Evolutionary conservation across 2,888 invertebrate species (phyloP), one percentile per base, ranked within the genome.

Genomic region (Geotrupes spiniger): DNA sequence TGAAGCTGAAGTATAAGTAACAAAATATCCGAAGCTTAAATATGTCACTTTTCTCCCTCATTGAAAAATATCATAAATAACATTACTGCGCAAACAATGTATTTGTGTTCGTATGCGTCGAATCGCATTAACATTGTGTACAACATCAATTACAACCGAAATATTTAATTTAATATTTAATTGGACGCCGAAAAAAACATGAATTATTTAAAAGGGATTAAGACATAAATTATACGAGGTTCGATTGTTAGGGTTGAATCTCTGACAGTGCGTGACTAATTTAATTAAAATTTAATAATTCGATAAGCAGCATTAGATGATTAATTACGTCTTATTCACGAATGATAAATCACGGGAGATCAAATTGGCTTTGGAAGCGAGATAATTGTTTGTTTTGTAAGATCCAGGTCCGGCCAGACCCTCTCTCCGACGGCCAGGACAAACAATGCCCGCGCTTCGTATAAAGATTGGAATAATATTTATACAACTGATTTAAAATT

Each of bases 271-370:
- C 45, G 37, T 41, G 38, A 26, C 45, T 56, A 50, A 53, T 56
- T 53, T 46, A 51, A 56, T 56, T 53, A 56, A 52, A 56, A 52
- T 56, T 56, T 53, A 56, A 56, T 56, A 56, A 56, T 56, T 53
- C 48, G 51, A 53, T 56, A 56, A 56, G 45, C 49, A 42, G 47
- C 50, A 43, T 49, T 45, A 46, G 45, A 42, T 46, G 46, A 49
- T 53, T 56, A 51, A 55, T 45, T 48, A 48, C 40, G 36, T 33
- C 46, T 43, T 46, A 42, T 46, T 37, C 45, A 45, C 45, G 45
- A 29, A 38, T 39, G 45, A 45, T 45, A 45, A 45, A 38, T 45
- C 45, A 45, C 43, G 36, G 36, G 37, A 16, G 21, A 15, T 12
- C n/a, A 31, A 31, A 31, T 31, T 31, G 31, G 31, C 31, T 31